A percentile compares a stretch with the other conserved stretches of the same genome.
Conservation (phyloP, 1,140 invertebrate genomes). For the Solenopsis invicta region DNA sequence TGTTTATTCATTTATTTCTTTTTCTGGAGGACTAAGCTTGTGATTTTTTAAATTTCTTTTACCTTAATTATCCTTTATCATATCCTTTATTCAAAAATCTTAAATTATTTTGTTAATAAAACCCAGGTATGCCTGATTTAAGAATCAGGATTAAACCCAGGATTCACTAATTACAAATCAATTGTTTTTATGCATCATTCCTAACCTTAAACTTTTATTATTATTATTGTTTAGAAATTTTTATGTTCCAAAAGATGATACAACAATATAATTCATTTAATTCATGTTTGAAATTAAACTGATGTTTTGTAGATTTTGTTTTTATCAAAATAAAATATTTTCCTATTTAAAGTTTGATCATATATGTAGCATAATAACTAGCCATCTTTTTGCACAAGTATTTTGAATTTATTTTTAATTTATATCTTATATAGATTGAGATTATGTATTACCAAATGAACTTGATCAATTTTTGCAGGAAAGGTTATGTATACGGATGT, state of each 20-base stretch:
- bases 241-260: background rate
- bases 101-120: background rate
- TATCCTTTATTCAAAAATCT: background rate
- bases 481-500: slow-evolving; percentile 86
- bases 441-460: background rate
- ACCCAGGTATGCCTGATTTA: background rate
- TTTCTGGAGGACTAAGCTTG: background rate
- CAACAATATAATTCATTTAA: background rate
- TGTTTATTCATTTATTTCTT: background rate
- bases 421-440: background rate
- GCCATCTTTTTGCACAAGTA: background rate
- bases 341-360: background rate
- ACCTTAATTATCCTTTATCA: background rate
- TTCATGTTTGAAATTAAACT: background rate
- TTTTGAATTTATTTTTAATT: background rate
- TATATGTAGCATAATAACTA: background rate
- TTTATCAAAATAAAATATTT: background rate
- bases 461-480: slow-evolving; percentile 74
- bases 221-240: background rate
- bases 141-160: background rate
- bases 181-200: background rate
- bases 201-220: background rate
- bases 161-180: background rate
- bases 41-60: background rate
- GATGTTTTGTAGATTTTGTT: background rate